Evolutionary conservation across 2,113 vertebrate species (phyloP).

Genomic region (Hirundichthys speculiger): DNA sequence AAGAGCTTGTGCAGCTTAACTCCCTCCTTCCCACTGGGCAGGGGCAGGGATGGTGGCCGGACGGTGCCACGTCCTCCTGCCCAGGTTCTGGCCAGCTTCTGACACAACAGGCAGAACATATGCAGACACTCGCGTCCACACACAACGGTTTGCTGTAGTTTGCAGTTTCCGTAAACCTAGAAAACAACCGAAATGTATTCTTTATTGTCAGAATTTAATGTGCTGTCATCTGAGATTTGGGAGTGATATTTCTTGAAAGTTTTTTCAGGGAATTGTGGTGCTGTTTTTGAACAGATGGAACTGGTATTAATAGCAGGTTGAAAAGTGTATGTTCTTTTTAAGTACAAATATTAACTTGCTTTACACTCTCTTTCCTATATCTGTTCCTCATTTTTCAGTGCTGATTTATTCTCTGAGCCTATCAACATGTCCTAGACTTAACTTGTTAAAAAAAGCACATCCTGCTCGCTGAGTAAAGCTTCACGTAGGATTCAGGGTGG

Average conservation of each 20-base stretch:
- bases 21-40: constrained; percentile 56
- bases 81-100: constrained; percentile 38
- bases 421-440: constrained; percentile 26
- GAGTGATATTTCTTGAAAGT: constrained; percentile 27
- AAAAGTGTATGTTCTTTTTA: neutral
- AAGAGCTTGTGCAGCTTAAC: constrained; percentile 76
- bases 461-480: constrained; percentile 7
- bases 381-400: neutral
- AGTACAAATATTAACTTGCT: constrained; percentile 3
- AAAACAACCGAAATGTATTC: constrained; percentile 10
- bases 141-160: constrained; percentile 34
- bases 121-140: constrained; percentile 12
- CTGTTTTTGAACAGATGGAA: neutral
- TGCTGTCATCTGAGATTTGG: constrained; percentile 19
- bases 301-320: constrained; percentile 8
- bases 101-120: constrained; percentile 18
- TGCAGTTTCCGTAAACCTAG: constrained; percentile 37
- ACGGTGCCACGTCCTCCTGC: constrained; percentile 40
- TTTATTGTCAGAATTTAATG: constrained; percentile 22
- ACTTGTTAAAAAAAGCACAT: neutral
- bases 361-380: constrained; percentile 16
- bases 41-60: constrained; percentile 44
- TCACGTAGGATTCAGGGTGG: constrained; percentile 1
- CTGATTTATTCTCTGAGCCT: neutral
- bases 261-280: constrained; percentile 17